These are phyloP conservation scores for Petromus typicus DNA, from an alignment of 2,113 vertebrate species.

Conservation along the genomic window DNA sequence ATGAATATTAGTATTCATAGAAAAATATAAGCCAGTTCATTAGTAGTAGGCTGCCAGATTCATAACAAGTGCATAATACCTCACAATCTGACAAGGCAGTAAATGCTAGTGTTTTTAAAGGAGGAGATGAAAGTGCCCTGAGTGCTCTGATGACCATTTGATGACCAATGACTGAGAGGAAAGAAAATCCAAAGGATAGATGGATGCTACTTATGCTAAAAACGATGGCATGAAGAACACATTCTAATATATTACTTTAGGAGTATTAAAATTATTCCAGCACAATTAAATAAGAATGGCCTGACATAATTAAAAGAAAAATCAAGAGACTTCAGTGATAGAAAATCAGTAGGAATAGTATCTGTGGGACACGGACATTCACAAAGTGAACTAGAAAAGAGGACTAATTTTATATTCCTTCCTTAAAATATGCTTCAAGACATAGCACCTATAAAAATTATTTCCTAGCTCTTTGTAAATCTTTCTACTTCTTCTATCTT, in stretches of 20 bases:
- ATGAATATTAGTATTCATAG: constrained; percentile 5
- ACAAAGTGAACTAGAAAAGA: not conserved
- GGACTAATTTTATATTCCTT: not conserved
- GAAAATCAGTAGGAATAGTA: constrained; percentile 17
- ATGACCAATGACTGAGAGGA: not conserved
- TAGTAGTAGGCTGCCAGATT: not conserved
- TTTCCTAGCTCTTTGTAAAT: not conserved
- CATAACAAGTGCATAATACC: not conserved
- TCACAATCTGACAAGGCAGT: not conserved
- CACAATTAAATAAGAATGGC: constrained; percentile 22
- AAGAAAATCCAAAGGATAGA: constrained; percentile 32
- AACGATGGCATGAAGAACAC: constrained; percentile 16
- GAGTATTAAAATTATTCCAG: constrained; percentile 47
- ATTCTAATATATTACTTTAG: constrained; percentile 32
- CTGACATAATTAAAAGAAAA: constrained; percentile 32
- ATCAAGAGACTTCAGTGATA: not conserved
- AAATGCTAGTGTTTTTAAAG: constrained; percentile 1
- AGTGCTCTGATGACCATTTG: not conserved
- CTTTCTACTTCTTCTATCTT: not conserved
- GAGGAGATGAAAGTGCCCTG: not conserved
- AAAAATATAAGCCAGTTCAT: not conserved
- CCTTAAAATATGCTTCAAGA: constrained; percentile 37
- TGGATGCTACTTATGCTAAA: not conserved
- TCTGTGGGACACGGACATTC: not conserved
- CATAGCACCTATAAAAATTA: not conserved